Evolutionary conservation across 1,140 invertebrate species (phyloP).

Genomic region (Drosophila tristis): DNA sequence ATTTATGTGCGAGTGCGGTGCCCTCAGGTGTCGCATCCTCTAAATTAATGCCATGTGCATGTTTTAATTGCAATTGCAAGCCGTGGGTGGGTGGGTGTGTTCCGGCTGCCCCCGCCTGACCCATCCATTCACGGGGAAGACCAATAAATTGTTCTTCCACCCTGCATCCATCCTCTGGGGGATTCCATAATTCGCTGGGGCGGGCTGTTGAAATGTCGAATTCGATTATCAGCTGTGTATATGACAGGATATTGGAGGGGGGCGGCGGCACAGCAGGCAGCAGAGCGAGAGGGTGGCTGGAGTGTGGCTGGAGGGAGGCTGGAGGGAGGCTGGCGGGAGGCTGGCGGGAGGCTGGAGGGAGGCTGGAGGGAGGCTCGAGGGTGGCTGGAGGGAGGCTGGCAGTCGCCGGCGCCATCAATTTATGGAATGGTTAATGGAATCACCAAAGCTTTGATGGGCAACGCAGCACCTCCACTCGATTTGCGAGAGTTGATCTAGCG

Average conservation of each 20-base stretch:
- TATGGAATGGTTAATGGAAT: constrained; percentile 8
- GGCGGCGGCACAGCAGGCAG: background rate
- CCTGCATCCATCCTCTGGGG: background rate
- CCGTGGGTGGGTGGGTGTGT: constrained; percentile 21
- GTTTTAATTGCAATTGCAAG: constrained; percentile 67
- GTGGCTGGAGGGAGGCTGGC: too few relatives aligned
- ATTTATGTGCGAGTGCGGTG: constrained; percentile 60
- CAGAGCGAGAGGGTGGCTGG: background rate
- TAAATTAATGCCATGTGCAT: constrained; percentile 77
- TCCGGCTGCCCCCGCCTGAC: background rate
- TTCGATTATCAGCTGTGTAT: constrained; percentile 58
- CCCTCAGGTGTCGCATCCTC: constrained; percentile 64
- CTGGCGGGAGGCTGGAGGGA: too few relatives aligned
- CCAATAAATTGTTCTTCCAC: constrained; percentile 52
- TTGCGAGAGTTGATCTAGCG: too few relatives aligned
- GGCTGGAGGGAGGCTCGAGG: too few relatives aligned
- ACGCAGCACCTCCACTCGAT: too few relatives aligned
- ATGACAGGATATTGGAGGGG: constrained; percentile 15
- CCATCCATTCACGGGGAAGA: constrained; percentile 53
- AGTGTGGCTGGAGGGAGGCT: too few relatives aligned
- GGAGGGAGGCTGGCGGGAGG: too few relatives aligned
- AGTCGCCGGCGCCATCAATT: background rate
- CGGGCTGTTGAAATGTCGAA: constrained; percentile 33
- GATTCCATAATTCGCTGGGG: constrained; percentile 48
- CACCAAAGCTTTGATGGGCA: background rate